Evolutionary conservation across 64 coral and sea anemone genomes (phyloP).

Genomic region (Trachythela sp.): DNA sequence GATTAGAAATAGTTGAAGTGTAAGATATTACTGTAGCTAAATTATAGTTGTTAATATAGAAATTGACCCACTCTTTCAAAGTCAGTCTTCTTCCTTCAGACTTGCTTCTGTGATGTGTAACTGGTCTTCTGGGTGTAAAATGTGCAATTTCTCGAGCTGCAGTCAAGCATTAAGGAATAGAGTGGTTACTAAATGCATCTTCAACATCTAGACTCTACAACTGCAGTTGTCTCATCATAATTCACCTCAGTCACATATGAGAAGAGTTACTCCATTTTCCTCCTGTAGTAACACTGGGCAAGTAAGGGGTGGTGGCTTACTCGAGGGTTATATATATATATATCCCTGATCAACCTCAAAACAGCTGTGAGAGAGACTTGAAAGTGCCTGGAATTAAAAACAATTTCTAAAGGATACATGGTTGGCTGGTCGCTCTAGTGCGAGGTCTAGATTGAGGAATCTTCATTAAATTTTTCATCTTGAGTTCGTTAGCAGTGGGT

Average conservation of each 20-base stretch:
- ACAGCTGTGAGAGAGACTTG: too few relatives aligned
- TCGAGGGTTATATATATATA: too few relatives aligned
- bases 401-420: constrained; percentile 51
- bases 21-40: neutral
- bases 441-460: constrained; percentile 49
- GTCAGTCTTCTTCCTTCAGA: neutral
- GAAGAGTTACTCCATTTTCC: too few relatives aligned
- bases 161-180: neutral
- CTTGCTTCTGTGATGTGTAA: neutral
- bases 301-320: too few relatives aligned
- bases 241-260: too few relatives aligned
- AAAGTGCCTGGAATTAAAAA: too few relatives aligned
- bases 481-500: constrained; percentile 70
- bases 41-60: neutral
- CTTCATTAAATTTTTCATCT: constrained; percentile 73
- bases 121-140: neutral
- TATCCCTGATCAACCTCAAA: too few relatives aligned
- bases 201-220: too few relatives aligned
- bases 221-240: too few relatives aligned
- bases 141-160: neutral
- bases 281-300: too few relatives aligned
- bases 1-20: neutral
- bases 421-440: constrained; percentile 57
- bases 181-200: neutral
- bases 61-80: neutral